Base-by-base conservation (phyloP, 2,888 invertebrate genomes). In the Scelioninae gen. 1 region DNA sequence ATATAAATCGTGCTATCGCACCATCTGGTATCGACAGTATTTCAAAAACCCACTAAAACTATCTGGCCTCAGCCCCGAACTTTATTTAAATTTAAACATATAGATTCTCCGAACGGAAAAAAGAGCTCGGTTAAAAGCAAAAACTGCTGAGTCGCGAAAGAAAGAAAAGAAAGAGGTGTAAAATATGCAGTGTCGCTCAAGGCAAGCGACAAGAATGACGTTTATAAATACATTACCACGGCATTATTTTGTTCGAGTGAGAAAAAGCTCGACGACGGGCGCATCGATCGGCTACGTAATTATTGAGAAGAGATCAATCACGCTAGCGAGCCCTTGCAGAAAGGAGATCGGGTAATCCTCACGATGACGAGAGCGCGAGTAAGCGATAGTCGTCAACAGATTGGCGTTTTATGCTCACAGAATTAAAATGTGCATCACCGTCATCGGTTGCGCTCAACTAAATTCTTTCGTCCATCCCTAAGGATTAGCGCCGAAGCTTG, bases 241-340 rank as follows among this genome's bases (percentile, higher is more conserved):
- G 66, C 63, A 66, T 83, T 79, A 76, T 83, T 83, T 79, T 49
- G 66, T 58, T 15, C 2, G 53, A 23, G 58, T 10, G 45, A 62
- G 63, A 82, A 82, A 77, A 65, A 77, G 62, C 13, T 8, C 32
- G 8, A 29, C 7, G 58, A 51, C 47, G 55, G 23, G 29, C 51
- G n/a, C n/a, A 62, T 87, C 88, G 87, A 90, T 88, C 85, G 87
- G 69, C 66, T 16, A 56, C 85, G 88, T 89, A 90, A 90, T 91
- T 90, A 90, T 89, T 89, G 90, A 88, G 86, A 91, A 90, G 85
- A 88, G 86, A 91, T 91, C 90, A 90, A 90, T 91, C 89, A 89
- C 87, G 74, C 76, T 76, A 55, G 16, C 58, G 43, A 80, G 38
- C 40, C 53, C 76, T 74, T 69, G 79, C 71, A 72, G 63, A 53